phyloP scores from a whole-genome alignment of 2,113 vertebrate species.

The Lasiurus cinereus region DNA sequence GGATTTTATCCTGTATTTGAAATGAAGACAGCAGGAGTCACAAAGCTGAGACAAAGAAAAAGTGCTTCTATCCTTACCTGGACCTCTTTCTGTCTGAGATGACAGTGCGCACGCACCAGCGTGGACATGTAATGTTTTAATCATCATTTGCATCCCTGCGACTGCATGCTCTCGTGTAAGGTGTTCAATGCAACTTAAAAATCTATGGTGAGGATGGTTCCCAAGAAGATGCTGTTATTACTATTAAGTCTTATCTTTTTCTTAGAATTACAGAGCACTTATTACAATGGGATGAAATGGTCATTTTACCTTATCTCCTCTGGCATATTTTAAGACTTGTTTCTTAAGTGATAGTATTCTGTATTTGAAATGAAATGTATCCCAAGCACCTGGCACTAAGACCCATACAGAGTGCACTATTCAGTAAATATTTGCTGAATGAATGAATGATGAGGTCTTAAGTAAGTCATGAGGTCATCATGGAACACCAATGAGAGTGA shows the following conservation, averaged over 20 bases:
- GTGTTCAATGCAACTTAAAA: constrained; percentile 1
- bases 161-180: not conserved
- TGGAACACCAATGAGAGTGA: not conserved
- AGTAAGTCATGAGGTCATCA: too few relatives aligned
- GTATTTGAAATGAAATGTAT: not conserved
- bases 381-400: not conserved
- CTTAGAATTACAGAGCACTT: not conserved
- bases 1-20: constrained; percentile 59
- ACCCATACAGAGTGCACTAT: not conserved
- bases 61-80: not conserved
- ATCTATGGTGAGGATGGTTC: not conserved
- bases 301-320: not conserved
- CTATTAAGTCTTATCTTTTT: not conserved
- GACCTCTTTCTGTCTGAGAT: not conserved
- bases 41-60: not conserved
- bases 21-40: constrained; percentile 24
- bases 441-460: not conserved
- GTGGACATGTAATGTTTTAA: not conserved
- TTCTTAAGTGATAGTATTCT: not conserved
- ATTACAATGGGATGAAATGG: not conserved
- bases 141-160: not conserved
- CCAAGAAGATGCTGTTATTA: not conserved
- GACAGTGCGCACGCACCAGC: too few relatives aligned
- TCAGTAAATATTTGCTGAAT: not conserved
- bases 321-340: not conserved